phyloP scores from a whole-genome alignment of 2,113 vertebrate genomes.

The Phylloscopus whistleri region DNA sequence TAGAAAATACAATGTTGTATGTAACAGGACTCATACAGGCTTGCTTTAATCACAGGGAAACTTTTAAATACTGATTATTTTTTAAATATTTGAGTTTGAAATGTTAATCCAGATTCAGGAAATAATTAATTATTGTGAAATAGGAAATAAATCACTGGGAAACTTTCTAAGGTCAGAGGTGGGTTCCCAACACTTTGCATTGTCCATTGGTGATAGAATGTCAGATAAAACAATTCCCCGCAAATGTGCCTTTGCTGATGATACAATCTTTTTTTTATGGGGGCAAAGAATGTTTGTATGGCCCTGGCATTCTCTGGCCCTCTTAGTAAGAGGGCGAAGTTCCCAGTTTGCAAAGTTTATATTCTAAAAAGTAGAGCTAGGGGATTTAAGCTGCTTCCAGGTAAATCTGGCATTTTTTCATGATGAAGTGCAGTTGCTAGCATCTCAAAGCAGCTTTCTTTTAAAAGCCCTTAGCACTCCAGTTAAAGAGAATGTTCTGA shows the following conservation, averaged over 20 bases:
- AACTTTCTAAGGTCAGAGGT: not conserved
- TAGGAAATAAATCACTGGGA: not conserved
- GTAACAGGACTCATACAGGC: not conserved
- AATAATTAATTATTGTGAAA: not conserved
- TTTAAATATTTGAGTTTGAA: not conserved
- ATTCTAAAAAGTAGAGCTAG: not conserved
- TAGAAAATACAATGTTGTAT: not conserved
- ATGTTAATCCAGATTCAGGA: not conserved
- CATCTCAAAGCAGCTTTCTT: not conserved
- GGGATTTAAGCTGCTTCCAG: not conserved
- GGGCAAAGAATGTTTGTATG: not conserved
- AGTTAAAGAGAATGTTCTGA: not conserved
- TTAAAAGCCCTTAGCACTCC: not conserved
- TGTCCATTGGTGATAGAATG: not conserved
- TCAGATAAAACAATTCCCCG: not conserved
- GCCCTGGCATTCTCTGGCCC: not conserved
- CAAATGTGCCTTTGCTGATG: not conserved
- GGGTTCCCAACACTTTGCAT: not conserved
- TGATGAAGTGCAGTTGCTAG: not conserved
- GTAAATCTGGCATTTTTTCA: not conserved
- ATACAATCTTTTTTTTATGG: not conserved
- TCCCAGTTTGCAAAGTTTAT: not conserved
- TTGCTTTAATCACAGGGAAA: not conserved
- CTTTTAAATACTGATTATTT: not conserved
- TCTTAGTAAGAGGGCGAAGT: not conserved